Evolutionary conservation across 2,888 invertebrate species (phyloP).

Genomic region (Cantharis flavilabris): DNA sequence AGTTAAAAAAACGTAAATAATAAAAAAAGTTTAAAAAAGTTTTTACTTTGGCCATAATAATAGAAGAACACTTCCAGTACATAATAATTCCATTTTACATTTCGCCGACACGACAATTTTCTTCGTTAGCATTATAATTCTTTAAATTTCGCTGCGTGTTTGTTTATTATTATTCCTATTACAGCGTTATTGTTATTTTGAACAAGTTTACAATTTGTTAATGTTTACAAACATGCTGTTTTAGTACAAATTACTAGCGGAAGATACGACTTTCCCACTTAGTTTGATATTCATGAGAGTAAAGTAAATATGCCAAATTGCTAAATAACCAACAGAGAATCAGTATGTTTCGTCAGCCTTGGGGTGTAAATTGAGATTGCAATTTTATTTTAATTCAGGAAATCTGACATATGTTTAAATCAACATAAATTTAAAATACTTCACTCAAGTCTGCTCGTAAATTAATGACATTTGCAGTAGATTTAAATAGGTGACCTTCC

Average conservation of each 20-base stretch:
- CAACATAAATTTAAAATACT: constrained; percentile 6
- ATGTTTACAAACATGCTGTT: constrained; percentile 12
- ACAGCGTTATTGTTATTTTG: not conserved
- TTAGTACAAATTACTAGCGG: constrained; percentile 10
- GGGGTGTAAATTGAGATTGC: constrained; percentile 10
- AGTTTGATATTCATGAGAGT: constrained; percentile 21
- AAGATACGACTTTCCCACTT: constrained; percentile 12
- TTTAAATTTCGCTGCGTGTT: not conserved
- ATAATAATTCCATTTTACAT: not conserved
- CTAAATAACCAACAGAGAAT: constrained; percentile 13
- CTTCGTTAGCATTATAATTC: not conserved
- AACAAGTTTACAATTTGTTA: constrained; percentile 7
- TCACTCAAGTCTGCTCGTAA: not conserved
- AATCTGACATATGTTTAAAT: constrained; percentile 10
- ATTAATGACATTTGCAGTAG: not conserved
- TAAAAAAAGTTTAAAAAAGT: too few relatives aligned
- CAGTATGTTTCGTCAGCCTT: constrained; percentile 11
- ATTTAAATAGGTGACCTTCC: not conserved
- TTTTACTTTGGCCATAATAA: too few relatives aligned
- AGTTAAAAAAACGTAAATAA: too few relatives aligned
- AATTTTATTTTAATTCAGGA: constrained; percentile 8
- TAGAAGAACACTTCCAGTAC: not conserved
- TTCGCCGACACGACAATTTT: not conserved
- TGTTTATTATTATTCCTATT: not conserved
- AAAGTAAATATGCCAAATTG: constrained; percentile 19